A percentile compares a stretch with the other conserved stretches of the same genome.
Conservation (phyloP, 2,113 vertebrate species). For the Anoplopoma fimbria region DNA sequence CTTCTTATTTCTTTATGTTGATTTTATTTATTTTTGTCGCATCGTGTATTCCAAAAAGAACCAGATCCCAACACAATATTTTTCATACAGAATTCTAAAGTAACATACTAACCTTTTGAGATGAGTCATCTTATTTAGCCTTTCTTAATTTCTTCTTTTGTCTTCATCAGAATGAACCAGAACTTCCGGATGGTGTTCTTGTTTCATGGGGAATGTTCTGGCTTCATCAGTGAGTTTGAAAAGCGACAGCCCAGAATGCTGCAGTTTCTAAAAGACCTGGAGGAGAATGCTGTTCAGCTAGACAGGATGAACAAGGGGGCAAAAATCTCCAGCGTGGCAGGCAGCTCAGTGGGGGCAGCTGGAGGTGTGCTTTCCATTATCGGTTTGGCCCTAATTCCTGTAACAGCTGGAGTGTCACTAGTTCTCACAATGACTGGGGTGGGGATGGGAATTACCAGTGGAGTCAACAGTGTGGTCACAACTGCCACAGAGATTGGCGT, state of each 20-base stretch:
- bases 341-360: constrained; percentile 64
- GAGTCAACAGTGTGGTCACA: constrained; percentile 56
- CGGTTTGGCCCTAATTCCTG: constrained; percentile 63
- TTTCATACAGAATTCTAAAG: neutral
- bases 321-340: constrained; percentile 72
- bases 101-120: neutral
- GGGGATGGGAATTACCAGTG: constrained; percentile 61
- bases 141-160: neutral
- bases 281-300: constrained; percentile 45
- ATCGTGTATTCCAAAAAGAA: neutral
- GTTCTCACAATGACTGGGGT: constrained; percentile 48
- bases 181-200: constrained; percentile 56
- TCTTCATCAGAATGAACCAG: constrained; percentile 52
- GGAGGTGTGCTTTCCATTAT: constrained; percentile 68
- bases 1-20: neutral
- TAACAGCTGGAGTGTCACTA: constrained; percentile 65
- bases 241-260: constrained; percentile 42
- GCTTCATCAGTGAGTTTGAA: constrained; percentile 49
- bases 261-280: constrained; percentile 39
- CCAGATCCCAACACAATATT: neutral
- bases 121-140: no score
- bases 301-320: constrained; percentile 63
- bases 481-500: constrained; percentile 55
- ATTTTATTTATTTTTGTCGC: neutral
- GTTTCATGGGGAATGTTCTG: constrained; percentile 18